These are phyloP conservation scores for Sebastes kiyomatsui DNA, from an alignment of 2,797 vertebrate species.

Conservation along the genomic window DNA sequence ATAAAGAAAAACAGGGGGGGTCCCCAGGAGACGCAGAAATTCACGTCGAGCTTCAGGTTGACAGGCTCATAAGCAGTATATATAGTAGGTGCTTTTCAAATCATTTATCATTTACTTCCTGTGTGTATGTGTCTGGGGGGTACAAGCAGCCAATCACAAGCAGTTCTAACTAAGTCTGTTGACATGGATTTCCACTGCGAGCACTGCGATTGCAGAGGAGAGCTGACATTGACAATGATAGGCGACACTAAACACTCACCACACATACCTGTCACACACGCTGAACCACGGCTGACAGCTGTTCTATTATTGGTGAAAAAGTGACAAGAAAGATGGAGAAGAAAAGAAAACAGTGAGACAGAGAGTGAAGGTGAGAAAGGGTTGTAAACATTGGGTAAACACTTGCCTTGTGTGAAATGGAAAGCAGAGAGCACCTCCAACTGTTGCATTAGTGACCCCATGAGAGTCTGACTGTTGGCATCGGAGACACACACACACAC, in stretches of 20 bases:
- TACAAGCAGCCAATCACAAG: not conserved
- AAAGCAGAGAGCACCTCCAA: slow-evolving; percentile 33
- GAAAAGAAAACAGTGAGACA: not conserved
- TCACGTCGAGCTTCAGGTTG: not conserved
- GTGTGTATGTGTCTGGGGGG: not conserved
- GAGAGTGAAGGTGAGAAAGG: slow-evolving; percentile 11
- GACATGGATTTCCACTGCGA: slow-evolving; percentile 1
- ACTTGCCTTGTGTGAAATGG: slow-evolving; percentile 43
- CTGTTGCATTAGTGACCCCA: slow-evolving; percentile 53
- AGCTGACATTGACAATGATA: not conserved
- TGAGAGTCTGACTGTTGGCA: slow-evolving; percentile 19
- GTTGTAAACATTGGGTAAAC: slow-evolving; percentile 46
- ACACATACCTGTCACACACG: slow-evolving; percentile 6
- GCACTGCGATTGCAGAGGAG: not conserved
- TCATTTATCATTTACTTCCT: not conserved
- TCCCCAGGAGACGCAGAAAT: not conserved
- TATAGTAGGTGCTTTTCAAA: not conserved
- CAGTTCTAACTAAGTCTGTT: not conserved
- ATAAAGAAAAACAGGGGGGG: not conserved
- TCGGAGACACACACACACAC: slow-evolving; percentile 14
- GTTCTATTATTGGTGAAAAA: not conserved
- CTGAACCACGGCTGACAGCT: not conserved
- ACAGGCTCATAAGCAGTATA: not conserved
- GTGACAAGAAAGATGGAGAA: not conserved
- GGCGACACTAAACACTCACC: not conserved